Evolutionary conservation across 2,797 vertebrate species (phyloP), one percentile per base, ranked within the genome.

Genomic region (Myiothlypis coronata): DNA sequence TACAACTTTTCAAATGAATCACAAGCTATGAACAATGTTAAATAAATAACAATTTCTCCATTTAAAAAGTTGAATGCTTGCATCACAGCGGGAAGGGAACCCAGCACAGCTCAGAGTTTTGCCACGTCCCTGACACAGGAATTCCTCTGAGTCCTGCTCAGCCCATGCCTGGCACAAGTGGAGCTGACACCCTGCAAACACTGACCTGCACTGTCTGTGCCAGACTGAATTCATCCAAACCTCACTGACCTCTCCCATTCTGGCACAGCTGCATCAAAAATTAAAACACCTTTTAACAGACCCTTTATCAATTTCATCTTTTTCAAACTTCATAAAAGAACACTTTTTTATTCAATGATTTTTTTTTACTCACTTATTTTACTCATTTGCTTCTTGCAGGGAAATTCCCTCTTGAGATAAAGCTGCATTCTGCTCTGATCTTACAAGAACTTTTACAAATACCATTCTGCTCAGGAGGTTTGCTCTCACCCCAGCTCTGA

Each of bases 191-290:
- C 34, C 8, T 44, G 71, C n/a, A 30, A 34, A 14, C 1, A 2
- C 17, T 21, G 26, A 89, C n/a, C 52, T 57, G 61, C 50, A 41
- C 1, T 11, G 1, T 21, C 27, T 56, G 67, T 75, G 74, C 65
- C 12, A 2, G 41, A 8, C 32, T 67, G 55, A 20, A 74, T 52
- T 55, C 13, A 59, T 19, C 41, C 60, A 79, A 8, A 69, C 37
- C 63, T 90, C 28, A 79, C 60, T 82, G 90, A 86, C 74, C 93
- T 72, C 35, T 61, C 47, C 74, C 30, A 28, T 60, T 41, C 71
- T 27, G 86, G 89, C 52, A 79, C 70, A 94, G 39, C 83, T 49
- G 32, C 91, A 90, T 65, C 63, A 84, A 92, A 83, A 92, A 90
- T 88, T 87, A 69, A 94, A 50, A 50, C 8, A 61, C 34, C 65